A percentile compares a stretch with the other conserved stretches of the same genome.
Conservation (phyloP, 2,113 vertebrate species). For the Chaenogobius annularis region DNA sequence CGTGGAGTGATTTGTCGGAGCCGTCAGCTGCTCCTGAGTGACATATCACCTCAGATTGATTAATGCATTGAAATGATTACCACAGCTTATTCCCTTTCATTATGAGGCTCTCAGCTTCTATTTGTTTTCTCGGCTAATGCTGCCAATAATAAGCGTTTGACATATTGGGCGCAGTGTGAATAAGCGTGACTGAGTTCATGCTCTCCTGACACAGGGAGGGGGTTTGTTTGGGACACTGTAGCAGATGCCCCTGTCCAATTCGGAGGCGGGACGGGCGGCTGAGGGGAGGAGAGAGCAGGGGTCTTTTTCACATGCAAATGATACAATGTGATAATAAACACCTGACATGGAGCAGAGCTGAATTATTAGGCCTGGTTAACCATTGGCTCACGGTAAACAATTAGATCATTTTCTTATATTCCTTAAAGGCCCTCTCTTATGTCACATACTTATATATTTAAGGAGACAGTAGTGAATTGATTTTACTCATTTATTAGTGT, state of each 20-base stretch:
- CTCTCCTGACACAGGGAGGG: conserved; percentile 56
- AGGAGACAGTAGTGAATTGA: too few species aligned
- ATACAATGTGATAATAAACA: conserved; percentile 81
- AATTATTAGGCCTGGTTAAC: conserved; percentile 77
- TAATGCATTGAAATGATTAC: conserved; percentile 66
- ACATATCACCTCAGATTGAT: conserved; percentile 61
- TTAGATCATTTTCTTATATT: background rate
- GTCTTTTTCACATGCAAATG: conserved; percentile 82
- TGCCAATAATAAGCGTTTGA: conserved; percentile 76
- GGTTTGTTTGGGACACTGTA: conserved; percentile 60
- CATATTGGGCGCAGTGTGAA: conserved; percentile 67
- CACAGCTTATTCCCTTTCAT: conserved; percentile 64
- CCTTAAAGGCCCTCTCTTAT: background rate
- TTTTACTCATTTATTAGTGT: background rate
- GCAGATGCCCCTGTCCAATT: conserved; percentile 67
- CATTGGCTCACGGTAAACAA: conserved; percentile 33
- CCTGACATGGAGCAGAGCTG: conserved; percentile 80
- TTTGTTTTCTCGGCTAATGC: conserved; percentile 69
- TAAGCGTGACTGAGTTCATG: conserved; percentile 68
- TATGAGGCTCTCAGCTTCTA: conserved; percentile 56
- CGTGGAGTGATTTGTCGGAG: conserved; percentile 17
- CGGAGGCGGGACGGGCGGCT: conserved; percentile 24
- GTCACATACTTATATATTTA: too few species aligned
- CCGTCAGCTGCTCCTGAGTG: conserved; percentile 32
- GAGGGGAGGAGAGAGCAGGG: conserved; percentile 36